Conservation (phyloP, 2,113 vertebrate species). For the Pipa parva region DNA sequence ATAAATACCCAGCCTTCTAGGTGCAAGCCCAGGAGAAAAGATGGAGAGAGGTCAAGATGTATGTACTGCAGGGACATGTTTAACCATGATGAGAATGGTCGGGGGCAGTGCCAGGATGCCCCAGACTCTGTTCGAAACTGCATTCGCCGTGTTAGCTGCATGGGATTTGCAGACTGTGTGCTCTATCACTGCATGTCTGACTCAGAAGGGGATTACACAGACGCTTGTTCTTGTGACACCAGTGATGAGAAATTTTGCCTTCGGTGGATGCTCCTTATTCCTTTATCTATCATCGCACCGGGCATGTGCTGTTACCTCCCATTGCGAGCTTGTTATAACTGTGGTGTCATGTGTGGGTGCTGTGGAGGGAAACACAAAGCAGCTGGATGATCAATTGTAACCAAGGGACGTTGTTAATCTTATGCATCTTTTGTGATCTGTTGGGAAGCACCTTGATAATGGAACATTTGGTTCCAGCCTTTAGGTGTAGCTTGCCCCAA, state of each 20-base stretch:
- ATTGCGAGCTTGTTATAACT: conserved; percentile 89
- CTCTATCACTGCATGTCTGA: conserved; percentile 99
- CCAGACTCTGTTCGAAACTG: conserved; percentile 84
- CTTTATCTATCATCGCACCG: conserved; percentile 89
- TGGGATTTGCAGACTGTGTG: conserved; percentile 97
- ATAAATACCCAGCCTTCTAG: conserved; percentile 83
- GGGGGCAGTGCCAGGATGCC: conserved; percentile 90
- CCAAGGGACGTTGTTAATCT: conserved; percentile 35
- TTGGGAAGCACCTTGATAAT: conserved; percentile 53
- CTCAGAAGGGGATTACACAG: conserved; percentile 94
- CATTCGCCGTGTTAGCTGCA: conserved; percentile 89
- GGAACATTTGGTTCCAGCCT: conserved; percentile 47
- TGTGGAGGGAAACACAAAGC: conserved; percentile 95
- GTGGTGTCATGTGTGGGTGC: conserved; percentile 85
- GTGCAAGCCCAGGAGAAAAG: conserved; percentile 70
- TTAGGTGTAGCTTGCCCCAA: conserved; percentile 47
- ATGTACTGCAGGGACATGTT: conserved; percentile 94
- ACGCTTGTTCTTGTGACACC: conserved; percentile 95
- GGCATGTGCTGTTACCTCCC: conserved; percentile 98
- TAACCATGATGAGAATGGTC: conserved; percentile 78
- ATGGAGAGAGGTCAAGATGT: conserved; percentile 81
- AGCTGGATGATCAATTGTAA: conserved; percentile 67
- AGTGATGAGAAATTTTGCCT: conserved; percentile 89
- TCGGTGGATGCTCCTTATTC: conserved; percentile 90
- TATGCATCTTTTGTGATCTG: conserved; percentile 41